Base-by-base conservation (phyloP, 2,888 invertebrate species). In the Meloe dianella region DNA sequence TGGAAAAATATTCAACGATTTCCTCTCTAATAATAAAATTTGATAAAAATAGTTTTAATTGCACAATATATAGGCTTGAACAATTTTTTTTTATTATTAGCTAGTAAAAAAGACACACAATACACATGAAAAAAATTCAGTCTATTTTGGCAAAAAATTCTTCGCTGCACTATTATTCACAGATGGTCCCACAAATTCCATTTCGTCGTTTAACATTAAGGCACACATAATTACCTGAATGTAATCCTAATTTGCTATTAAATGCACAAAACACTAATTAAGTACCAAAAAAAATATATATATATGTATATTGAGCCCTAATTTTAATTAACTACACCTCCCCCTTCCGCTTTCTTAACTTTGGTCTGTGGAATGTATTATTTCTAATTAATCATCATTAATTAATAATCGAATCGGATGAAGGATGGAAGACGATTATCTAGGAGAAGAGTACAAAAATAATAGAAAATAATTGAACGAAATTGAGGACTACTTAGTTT, bases 351-450 rank as follows among this genome's bases (percentile, higher is more conserved):
- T 41, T 20, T 2, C 65, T 63, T 64, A 75, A 65, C 79, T 79
- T 79, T 79, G 79, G 79, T 79, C 75, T 76, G 65, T 76, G 80
- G 80, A 80, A 80, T 80, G 79, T 76, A 73, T 71, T 71, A 67
- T 56, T 63, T 59, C 57, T 60, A n/a, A 27, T 60, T 35, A 38
- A 22, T n/a, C n/a, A 32, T 61, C 57, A 27, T 57, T 8, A 35
- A 57, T 64, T 32, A 51, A 22, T 56, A 71, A 68, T 71, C 66
- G 63, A 71, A 66, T 71, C 64, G 77, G 77, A 78, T 77, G n/a
- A 77, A 79, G 75, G 57, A 74, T 35, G 57, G 47, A 59, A 66
- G 51, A 57, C 57, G 30, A 60, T 56, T 30, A 38, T n/a, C 14
- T 38, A 8, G 20, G 17, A 24, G n/a, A n/a, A n/a, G n/a, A n/a